Percentiles rank a stretch among this genome's conserved stretches.
Conservation (phyloP, 2,113 vertebrate species). For the Hydrolagus affinis region DNA sequence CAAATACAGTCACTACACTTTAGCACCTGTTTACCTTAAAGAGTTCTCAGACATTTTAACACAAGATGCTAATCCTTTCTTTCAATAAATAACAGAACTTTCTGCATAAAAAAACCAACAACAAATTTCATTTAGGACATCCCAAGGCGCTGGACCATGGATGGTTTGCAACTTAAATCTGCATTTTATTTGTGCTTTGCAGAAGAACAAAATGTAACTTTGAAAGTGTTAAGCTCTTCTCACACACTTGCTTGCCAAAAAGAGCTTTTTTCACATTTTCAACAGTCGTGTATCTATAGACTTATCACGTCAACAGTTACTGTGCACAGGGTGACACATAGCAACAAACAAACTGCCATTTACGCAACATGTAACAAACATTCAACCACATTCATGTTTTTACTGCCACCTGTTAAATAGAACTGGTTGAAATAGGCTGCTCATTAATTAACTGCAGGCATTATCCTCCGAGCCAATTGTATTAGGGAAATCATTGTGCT, state of each 20-base stretch:
- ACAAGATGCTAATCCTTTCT: too few species aligned
- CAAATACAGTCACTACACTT: too few species aligned
- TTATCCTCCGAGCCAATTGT: not conserved
- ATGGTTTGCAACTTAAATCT: not conserved
- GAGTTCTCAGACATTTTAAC: too few species aligned
- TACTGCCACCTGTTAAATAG: not conserved
- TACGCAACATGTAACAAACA: too few species aligned
- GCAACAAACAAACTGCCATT: not conserved
- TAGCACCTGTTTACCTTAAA: too few species aligned
- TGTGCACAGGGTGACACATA: not conserved
- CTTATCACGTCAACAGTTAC: not conserved
- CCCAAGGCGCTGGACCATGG: too few species aligned
- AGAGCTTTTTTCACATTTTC: too few species aligned
- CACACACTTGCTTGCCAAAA: too few species aligned
- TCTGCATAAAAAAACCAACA: too few species aligned
- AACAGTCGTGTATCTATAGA: not conserved
- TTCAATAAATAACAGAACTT: too few species aligned
- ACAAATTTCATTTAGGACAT: too few species aligned
- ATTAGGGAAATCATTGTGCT: not conserved
- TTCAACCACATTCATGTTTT: not conserved
- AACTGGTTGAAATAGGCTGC: not conserved
- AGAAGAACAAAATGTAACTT: not conserved
- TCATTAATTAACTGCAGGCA: not conserved
- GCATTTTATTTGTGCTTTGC: constrained; percentile 5
- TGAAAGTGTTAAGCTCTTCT: not conserved